Evolutionary conservation across 53 echinoderm and acorn worm species (phyloP), one percentile per base, ranked within the genome.

Genomic region (Hippasteria phrygiana): DNA sequence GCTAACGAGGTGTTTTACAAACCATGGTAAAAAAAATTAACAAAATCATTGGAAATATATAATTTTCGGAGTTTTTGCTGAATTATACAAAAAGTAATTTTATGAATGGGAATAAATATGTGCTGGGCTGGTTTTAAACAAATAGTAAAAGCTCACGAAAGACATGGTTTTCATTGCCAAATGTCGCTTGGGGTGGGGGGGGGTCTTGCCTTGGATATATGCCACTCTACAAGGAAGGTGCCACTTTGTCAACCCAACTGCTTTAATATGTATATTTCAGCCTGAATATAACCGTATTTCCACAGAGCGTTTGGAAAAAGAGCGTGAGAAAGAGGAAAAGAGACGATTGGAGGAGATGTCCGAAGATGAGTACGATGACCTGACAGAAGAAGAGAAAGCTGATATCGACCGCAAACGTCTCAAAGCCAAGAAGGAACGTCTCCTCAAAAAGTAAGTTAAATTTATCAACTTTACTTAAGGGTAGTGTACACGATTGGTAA

Each of bases 381-480:
- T 97, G 46, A 88, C 87, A 3, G 97, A 97, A n/a, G 95, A 93
- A 39, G 93, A 95, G 90, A 97, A 92, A 83, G 95, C 97, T 12
- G 83, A 76, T 27, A 88, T 97, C 6, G 97, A 97, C 72, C 85
- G 88, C 41, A 97, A 97, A 87, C 93, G 97, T 83, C 92, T 97
- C 43, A 97, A 97, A 71, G 75, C 91, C 86, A 97, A 97, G 94
- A 97, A 97, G 47, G 97, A 97, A 69, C 95, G 97, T n/a, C 91
- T 97, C 45, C 87, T 95, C 10, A 97, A 97, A 73, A 97, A 95
- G 97, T 97, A 75, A 74, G 53, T 40, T 43, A 46, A 48, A 14
- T 48, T 8, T 48, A 14, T 10, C 48, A 48, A 48, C 14, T 48
- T 48, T 8, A 48, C 48, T 10, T 14, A 48, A n/a, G n/a, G n/a